Percentiles rank a stretch among this genome's conserved stretches.
Evolutionary conservation across 1,140 invertebrate species (phyloP).

Genomic region (Heliconius nattereri): DNA sequence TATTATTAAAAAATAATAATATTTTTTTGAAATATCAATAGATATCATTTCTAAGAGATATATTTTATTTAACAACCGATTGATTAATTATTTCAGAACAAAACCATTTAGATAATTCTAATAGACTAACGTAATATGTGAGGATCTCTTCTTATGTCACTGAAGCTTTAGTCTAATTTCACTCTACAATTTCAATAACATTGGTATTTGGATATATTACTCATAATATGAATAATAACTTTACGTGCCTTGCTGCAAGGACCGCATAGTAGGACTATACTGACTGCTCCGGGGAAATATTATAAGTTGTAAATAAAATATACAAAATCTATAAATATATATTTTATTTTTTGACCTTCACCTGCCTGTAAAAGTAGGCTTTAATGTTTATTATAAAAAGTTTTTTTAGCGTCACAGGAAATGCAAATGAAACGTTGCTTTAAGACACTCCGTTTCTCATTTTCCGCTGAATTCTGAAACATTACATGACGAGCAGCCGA

Average conservation of each 20-base stretch:
- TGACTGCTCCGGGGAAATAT: conserved; percentile 60
- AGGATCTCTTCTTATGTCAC: background rate
- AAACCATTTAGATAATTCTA: background rate
- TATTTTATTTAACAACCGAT: background rate
- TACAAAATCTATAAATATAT: conserved; percentile 18
- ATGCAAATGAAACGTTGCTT: too few species aligned
- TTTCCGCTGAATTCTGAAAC: too few species aligned
- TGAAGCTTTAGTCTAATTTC: background rate
- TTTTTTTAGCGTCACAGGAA: too few species aligned
- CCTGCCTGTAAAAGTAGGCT: background rate
- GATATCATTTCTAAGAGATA: background rate
- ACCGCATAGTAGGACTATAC: conserved; percentile 55
- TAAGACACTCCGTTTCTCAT: too few species aligned
- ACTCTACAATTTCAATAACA: background rate
- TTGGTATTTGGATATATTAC: background rate
- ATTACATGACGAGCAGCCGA: too few species aligned
- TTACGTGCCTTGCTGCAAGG: conserved; percentile 61
- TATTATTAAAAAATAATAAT: too few species aligned
- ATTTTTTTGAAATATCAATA: too few species aligned
- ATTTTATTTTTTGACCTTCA: conserved; percentile 3
- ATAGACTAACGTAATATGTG: background rate
- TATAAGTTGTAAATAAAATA: conserved; percentile 74
- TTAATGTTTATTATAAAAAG: too few species aligned
- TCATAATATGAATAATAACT: background rate
- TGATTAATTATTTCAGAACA: background rate